Percentiles rank a stretch among this genome's conserved stretches.
These are phyloP conservation scores for Otocyon megalotis DNA, from an alignment of 2,113 vertebrate genomes.

Conservation along the genomic window DNA sequence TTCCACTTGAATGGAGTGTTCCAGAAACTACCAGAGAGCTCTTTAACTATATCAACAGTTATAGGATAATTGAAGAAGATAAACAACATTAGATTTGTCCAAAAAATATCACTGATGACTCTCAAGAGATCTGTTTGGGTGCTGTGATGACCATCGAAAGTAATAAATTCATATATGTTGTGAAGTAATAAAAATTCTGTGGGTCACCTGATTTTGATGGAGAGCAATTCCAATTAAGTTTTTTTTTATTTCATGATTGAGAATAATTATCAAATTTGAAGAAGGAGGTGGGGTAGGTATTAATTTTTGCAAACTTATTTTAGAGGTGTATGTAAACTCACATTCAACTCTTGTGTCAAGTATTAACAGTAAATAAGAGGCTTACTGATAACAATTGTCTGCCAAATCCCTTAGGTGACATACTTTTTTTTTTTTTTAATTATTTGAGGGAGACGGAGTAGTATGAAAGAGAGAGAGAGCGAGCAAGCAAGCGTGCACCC, in stretches of 20 bases:
- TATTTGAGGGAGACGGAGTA: not conserved
- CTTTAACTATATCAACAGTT: not conserved
- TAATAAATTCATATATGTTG: not conserved
- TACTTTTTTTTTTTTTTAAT: not conserved
- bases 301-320: slow-evolving; percentile 39
- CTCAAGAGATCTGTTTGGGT: not conserved
- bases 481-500: too few relatives aligned
- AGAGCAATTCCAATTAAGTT: not conserved
- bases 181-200: not conserved
- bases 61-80: not conserved
- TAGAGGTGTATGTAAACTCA: not conserved
- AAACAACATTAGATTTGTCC: not conserved
- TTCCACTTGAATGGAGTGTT: not conserved
- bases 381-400: not conserved
- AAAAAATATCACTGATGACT: not conserved
- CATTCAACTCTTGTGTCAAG: slow-evolving; percentile 51
- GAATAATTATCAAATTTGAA: not conserved
- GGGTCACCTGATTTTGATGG: not conserved
- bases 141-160: not conserved
- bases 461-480: too few relatives aligned
- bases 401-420: not conserved
- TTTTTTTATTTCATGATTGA: not conserved
- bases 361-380: slow-evolving; percentile 19
- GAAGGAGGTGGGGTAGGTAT: not conserved
- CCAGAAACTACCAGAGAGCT: not conserved